Percentiles rank a stretch among this genome's conserved stretches.
These are phyloP conservation scores for Myotis vivesi DNA, from an alignment of 2,797 vertebrate genomes.

Conservation along the genomic window DNA sequence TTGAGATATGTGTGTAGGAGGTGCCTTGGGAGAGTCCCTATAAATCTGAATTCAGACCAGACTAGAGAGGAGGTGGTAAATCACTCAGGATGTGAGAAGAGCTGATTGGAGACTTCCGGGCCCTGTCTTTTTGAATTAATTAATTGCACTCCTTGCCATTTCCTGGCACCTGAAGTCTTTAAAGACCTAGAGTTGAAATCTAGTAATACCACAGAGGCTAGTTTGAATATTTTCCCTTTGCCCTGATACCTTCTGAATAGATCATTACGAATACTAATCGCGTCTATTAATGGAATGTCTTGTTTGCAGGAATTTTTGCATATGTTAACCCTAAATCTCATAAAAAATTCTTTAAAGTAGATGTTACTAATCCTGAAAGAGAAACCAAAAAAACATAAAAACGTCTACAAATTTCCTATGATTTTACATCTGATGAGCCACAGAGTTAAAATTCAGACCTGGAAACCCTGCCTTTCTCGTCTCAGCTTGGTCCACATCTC, in stretches of 20 bases:
- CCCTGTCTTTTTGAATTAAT: constrained; percentile 65
- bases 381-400: not conserved
- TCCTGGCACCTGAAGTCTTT: constrained; percentile 47
- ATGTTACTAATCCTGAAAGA: not conserved
- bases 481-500: not conserved
- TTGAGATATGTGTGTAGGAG: not conserved
- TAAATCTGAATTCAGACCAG: constrained; percentile 37
- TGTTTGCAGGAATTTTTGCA: constrained; percentile 45
- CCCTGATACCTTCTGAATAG: not conserved
- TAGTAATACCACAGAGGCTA: not conserved
- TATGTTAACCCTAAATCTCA: not conserved
- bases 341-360: not conserved
- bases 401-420: not conserved
- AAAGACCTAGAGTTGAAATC: constrained; percentile 41
- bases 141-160: constrained; percentile 34
- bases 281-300: constrained; percentile 41
- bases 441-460: not conserved
- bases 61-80: constrained; percentile 8
- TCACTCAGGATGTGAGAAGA: constrained; percentile 41
- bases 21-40: not conserved
- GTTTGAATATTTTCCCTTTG: not conserved
- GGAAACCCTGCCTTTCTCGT: not conserved
- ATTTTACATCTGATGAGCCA: not conserved
- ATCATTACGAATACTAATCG: constrained; percentile 28
- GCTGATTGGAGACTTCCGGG: not conserved